A percentile compares a stretch with the other conserved stretches of the same genome.
phyloP scores from a whole-genome alignment of 92 coral and sea anemone species.

The Isaurus tuberculatus region DNA sequence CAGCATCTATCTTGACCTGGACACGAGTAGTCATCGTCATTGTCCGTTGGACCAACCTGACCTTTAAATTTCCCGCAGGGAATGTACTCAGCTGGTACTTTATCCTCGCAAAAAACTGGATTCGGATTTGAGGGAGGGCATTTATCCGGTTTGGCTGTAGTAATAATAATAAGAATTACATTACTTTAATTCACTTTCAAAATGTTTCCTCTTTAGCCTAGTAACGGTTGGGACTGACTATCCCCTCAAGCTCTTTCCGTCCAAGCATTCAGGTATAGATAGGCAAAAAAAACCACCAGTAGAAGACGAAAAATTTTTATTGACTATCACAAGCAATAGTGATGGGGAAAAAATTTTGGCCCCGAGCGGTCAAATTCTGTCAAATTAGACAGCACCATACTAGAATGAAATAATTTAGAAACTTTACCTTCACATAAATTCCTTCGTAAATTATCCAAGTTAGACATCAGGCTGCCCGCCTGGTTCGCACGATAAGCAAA shows the following conservation, averaged over 20 bases:
- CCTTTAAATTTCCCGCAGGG: slow-evolving; percentile 62
- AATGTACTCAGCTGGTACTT: slow-evolving; percentile 48
- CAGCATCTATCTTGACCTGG: slow-evolving; percentile 84
- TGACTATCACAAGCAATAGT: too few species aligned
- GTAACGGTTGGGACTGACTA: too few species aligned
- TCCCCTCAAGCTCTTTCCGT: too few species aligned
- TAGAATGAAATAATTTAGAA: background rate
- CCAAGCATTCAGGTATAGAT: too few species aligned
- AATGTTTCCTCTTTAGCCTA: too few species aligned
- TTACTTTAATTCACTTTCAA: too few species aligned
- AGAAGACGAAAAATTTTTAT: too few species aligned
- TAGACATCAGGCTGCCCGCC: slow-evolving; percentile 49
- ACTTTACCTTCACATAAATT: slow-evolving; percentile 32
- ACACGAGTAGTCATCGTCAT: slow-evolving; percentile 71
- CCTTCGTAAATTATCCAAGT: background rate
- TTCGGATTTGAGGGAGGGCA: slow-evolving; percentile 52
- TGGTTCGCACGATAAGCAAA: slow-evolving; percentile 57
- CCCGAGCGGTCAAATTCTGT: too few species aligned
- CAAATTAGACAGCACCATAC: too few species aligned
- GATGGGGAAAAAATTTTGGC: too few species aligned
- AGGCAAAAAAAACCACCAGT: too few species aligned
- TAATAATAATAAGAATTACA: background rate
- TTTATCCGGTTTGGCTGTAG: slow-evolving; percentile 64
- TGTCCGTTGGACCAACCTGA: slow-evolving; percentile 17
- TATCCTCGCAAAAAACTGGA: slow-evolving; percentile 27